Percentiles rank a stretch among this genome's conserved stretches.
Conservation (phyloP, 1,140 invertebrate genomes). For the Wiebesia pumilae region DNA sequence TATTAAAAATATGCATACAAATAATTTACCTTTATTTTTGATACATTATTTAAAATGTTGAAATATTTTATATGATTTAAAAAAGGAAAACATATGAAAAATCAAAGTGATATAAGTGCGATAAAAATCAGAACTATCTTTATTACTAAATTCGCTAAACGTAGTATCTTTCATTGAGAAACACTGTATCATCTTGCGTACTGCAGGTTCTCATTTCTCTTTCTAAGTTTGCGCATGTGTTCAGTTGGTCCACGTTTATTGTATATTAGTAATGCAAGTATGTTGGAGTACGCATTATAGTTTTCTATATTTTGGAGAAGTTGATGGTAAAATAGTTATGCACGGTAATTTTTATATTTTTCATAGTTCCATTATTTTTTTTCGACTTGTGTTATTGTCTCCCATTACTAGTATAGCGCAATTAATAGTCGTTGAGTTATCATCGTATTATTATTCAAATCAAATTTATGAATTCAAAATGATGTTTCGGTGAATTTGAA, state of each 20-base stretch:
- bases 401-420: not conserved
- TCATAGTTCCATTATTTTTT: too few species aligned
- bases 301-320: conserved; percentile 29
- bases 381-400: not conserved
- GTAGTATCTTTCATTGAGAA: not conserved
- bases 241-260: conserved; percentile 51
- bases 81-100: not conserved
- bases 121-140: not conserved
- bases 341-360: too few species aligned
- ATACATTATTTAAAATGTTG: too few species aligned
- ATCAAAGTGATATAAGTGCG: not conserved
- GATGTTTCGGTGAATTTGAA: too few species aligned
- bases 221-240: conserved; percentile 57
- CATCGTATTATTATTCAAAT: too few species aligned
- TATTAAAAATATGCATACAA: too few species aligned
- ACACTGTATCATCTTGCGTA: not conserved
- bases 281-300: conserved; percentile 3
- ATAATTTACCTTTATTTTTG: too few species aligned
- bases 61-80: too few species aligned
- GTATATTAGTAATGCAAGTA: conserved; percentile 71
- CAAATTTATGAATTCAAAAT: too few species aligned
- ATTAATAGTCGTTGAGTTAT: too few species aligned
- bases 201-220: conserved; percentile 66
- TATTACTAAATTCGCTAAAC: not conserved
- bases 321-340: not conserved